Conservation (phyloP, 2,113 vertebrate species). For the Prochilodus magdalenae region DNA sequence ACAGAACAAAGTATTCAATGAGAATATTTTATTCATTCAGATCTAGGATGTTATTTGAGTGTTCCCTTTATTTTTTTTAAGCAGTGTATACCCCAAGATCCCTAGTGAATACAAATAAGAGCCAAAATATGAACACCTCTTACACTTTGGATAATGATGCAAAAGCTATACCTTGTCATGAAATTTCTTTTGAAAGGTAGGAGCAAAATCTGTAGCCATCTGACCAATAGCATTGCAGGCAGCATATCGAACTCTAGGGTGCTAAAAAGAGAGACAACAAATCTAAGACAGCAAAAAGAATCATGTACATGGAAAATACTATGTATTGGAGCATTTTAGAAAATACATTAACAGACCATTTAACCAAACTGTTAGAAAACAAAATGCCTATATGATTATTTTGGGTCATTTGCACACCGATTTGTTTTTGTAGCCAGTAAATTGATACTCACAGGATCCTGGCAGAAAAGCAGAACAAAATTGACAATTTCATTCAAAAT, state of each 20-base stretch:
- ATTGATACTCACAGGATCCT: constrained; percentile 88
- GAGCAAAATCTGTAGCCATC: constrained; percentile 98
- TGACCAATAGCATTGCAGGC: constrained; percentile 98
- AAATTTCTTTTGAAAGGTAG: constrained; percentile 98
- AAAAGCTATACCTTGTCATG: constrained; percentile 86
- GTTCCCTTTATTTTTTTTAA: too few species aligned
- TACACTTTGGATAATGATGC: background rate
- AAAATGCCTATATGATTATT: background rate
- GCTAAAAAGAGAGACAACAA: constrained; percentile 73
- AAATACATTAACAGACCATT: too few species aligned
- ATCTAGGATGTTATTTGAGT: too few species aligned
- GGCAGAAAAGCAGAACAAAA: constrained; percentile 93
- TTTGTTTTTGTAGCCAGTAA: too few species aligned
- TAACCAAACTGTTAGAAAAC: too few species aligned
- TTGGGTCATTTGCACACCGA: background rate
- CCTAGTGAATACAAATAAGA: too few species aligned
- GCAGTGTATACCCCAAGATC: too few species aligned
- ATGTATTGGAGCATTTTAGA: background rate
- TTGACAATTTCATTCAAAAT: constrained; percentile 97
- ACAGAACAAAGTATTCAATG: too few species aligned
- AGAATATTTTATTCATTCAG: too few species aligned
- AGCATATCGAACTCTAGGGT: constrained; percentile 94
- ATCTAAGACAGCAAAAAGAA: background rate
- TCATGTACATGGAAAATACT: background rate
- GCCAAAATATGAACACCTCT: too few species aligned